Conservation (phyloP, 2,888 invertebrate genomes). For the Hemaris fuciformis region DNA sequence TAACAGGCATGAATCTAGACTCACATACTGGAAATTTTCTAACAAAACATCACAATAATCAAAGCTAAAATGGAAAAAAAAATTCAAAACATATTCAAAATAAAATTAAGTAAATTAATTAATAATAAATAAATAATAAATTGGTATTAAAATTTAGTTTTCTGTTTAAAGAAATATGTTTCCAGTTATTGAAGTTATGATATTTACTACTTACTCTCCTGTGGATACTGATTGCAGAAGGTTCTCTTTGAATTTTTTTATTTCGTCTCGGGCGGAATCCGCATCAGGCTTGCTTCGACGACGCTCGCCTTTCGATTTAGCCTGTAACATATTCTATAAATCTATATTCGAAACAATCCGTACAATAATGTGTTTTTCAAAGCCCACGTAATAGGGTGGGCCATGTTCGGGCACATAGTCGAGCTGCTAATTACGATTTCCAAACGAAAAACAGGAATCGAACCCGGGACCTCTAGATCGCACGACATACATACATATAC, state of each 20-base stretch:
- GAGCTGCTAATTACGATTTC: too few relatives aligned
- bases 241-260: slow-evolving; percentile 70
- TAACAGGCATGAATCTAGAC: too few relatives aligned
- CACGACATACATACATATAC: too few relatives aligned
- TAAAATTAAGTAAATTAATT: too few relatives aligned
- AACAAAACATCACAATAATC: too few relatives aligned
- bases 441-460: too few relatives aligned
- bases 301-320: slow-evolving; percentile 52
- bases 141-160: not conserved
- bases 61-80: not conserved
- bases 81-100: not conserved
- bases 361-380: too few relatives aligned
- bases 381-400: too few relatives aligned
- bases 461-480: too few relatives aligned
- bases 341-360: not conserved
- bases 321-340: slow-evolving; percentile 30
- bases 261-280: slow-evolving; percentile 55
- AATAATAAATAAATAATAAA: too few relatives aligned
- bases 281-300: slow-evolving; percentile 52
- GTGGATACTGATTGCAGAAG: slow-evolving; percentile 57
- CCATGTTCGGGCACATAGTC: too few relatives aligned
- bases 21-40: too few relatives aligned
- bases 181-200: not conserved
- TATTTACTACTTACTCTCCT: slow-evolving; percentile 56
- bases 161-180: not conserved